phyloP scores from a whole-genome alignment of 2,797 vertebrate species.

The Kryptopterus vitreolus region DNA sequence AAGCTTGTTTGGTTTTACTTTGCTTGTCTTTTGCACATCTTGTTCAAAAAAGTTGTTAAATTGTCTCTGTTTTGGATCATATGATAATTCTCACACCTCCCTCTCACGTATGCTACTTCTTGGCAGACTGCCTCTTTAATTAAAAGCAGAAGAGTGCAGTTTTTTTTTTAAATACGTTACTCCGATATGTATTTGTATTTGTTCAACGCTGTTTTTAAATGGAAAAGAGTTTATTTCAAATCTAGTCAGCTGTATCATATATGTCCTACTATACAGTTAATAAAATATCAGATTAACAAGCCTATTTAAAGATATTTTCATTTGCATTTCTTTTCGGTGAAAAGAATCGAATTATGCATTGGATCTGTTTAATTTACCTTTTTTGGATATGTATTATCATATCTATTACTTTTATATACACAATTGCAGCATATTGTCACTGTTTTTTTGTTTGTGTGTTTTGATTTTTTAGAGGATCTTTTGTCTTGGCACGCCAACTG shows the following conservation, averaged over 20 bases:
- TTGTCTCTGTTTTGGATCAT: slow-evolving; percentile 62
- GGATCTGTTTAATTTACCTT: background rate
- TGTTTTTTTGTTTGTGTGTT: too few species aligned
- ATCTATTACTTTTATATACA: background rate
- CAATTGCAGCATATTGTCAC: background rate
- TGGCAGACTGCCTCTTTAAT: slow-evolving; percentile 54
- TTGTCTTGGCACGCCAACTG: background rate
- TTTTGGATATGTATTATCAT: background rate
- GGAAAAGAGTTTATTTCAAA: too few species aligned
- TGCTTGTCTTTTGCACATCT: slow-evolving; percentile 37
- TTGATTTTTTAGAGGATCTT: background rate
- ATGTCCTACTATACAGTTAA: background rate
- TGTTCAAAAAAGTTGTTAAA: slow-evolving; percentile 55
- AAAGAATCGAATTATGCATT: background rate
- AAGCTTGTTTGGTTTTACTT: slow-evolving; percentile 10
- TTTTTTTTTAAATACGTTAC: background rate
- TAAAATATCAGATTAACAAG: background rate
- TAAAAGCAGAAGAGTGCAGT: slow-evolving; percentile 34
- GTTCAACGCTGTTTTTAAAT: background rate
- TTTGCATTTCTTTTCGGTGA: background rate
- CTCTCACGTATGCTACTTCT: slow-evolving; percentile 30
- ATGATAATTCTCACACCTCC: slow-evolving; percentile 42
- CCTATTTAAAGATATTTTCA: background rate
- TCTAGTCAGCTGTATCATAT: background rate
- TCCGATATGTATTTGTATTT: background rate